Percentiles rank a stretch among this genome's conserved stretches.
Evolutionary conservation across 2,888 invertebrate species (phyloP).

Genomic region (Norana najaformis): DNA sequence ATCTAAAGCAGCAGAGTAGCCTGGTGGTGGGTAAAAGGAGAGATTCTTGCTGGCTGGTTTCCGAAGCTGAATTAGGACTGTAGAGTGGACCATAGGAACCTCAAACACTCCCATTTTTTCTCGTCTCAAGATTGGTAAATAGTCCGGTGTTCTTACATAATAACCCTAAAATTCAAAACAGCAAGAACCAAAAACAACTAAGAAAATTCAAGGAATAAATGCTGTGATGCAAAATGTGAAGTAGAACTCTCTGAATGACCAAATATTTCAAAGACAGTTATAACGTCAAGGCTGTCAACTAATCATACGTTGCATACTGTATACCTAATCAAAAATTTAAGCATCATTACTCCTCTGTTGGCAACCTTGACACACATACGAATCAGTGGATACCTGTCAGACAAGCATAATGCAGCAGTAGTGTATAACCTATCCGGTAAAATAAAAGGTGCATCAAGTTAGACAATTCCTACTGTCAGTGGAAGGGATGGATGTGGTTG

Average conservation of each 20-base stretch:
- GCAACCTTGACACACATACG: too few species aligned
- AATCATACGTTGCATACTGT: background rate
- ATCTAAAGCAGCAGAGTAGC: slow-evolving; percentile 74
- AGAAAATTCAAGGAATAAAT: too few species aligned
- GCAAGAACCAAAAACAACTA: background rate
- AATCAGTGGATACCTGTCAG: too few species aligned
- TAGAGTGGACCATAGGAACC: slow-evolving; percentile 90
- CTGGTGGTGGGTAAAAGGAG: slow-evolving; percentile 74
- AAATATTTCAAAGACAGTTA: background rate
- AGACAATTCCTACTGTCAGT: too few species aligned
- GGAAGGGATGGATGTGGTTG: too few species aligned
- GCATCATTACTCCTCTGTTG: background rate
- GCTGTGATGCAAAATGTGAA: background rate
- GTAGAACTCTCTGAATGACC: background rate
- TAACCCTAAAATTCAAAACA: slow-evolving; percentile 63
- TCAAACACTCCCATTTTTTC: slow-evolving; percentile 71
- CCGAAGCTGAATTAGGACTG: slow-evolving; percentile 78
- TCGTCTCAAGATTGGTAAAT: slow-evolving; percentile 76
- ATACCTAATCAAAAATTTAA: background rate
- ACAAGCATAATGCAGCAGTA: background rate
- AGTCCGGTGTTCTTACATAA: slow-evolving; percentile 81
- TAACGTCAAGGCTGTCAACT: background rate
- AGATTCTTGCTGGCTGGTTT: slow-evolving; percentile 69
- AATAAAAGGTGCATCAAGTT: too few species aligned
- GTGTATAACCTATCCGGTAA: too few species aligned